Percentiles rank a stretch among this genome's conserved stretches.
Evolutionary conservation across 1,140 invertebrate genomes (phyloP).

Genomic region (Drosophila asahinai): DNA sequence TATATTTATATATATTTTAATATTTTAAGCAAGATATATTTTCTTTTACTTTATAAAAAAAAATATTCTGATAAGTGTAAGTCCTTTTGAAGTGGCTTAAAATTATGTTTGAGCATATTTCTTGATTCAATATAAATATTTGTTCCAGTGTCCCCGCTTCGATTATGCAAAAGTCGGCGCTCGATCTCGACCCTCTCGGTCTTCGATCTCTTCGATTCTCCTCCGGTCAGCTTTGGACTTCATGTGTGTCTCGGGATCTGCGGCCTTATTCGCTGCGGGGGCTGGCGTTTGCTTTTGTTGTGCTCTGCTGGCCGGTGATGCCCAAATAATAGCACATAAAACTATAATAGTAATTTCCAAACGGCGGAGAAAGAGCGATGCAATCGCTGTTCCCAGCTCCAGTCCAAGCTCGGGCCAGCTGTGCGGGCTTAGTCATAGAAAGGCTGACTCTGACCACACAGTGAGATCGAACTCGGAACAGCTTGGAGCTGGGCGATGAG

Average conservation of each 20-base stretch:
- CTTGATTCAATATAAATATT: too few species aligned
- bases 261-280: conserved; percentile 67
- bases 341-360: conserved; percentile 83
- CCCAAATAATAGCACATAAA: conserved; percentile 84
- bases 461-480: conserved; percentile 38
- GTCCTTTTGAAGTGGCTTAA: too few species aligned
- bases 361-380: conserved; percentile 80
- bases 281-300: conserved; percentile 65
- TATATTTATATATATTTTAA: too few species aligned
- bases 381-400: conserved; percentile 59
- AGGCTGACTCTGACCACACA: conserved; percentile 76
- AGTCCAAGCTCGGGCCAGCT: conserved; percentile 55
- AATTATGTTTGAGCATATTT: too few species aligned
- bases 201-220: conserved; percentile 21
- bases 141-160: conserved; percentile 31
- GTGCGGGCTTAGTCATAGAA: conserved; percentile 81
- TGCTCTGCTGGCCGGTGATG: conserved; percentile 54
- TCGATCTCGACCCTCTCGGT: conserved; percentile 48
- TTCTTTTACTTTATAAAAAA: too few species aligned
- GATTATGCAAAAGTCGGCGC: conserved; percentile 70
- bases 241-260: conserved; percentile 67
- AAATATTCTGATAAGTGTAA: too few species aligned
- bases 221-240: conserved; percentile 26
- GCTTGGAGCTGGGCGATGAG: conserved; percentile 54
- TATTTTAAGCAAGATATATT: too few species aligned